Evolutionary conservation across 2,888 invertebrate species (phyloP), one percentile per base, ranked within the genome.

Genomic region (Xanthorhoe designata): DNA sequence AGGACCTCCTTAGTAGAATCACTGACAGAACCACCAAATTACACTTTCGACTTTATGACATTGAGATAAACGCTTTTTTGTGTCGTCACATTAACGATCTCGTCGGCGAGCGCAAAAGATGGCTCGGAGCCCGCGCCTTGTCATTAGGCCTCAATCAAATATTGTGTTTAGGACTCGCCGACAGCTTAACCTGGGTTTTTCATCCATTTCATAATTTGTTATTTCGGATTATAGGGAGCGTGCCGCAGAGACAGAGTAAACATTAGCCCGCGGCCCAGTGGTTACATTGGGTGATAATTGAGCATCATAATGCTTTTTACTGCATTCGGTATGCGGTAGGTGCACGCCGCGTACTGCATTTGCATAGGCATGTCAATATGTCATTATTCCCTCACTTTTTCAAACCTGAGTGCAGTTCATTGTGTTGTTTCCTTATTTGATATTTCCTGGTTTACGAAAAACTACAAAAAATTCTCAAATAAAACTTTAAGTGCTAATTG

Each of bases 111-210:
- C 78, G 83, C 90, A 92, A 93, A 92, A 91, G 93, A 83, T 89
- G 85, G 85, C 82, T 86, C 75, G 81, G 56, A 56, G 62, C 59
- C 88, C 79, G 92, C 93, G 92, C 92, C 92, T 92, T 93, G 92
- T 92, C 92, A 92, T 93, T 93, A 92, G 85, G 82, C 84, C 83
- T 88, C 90, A 91, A 92, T 92, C 92, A 92, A 92, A 92, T 90
- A 91, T 91, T 88, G 87, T 92, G 91, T 92, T 92, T 91, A 91
- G 91, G 88, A 87, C 90, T 92, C 88, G 91, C 92, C 92, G 92
- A 92, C 92, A 92, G 91, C 89, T 92, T 91, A 90, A 87, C 89
- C 82, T 90, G 85, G 80, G 87, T 91, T 93, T 92, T 92, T 92
- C 89, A 89, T 91, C 81, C 87, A 85, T 90, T 92, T 89, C 86